phyloP scores from a whole-genome alignment of 2,797 vertebrate species.

The Etheostoma nigrum region DNA sequence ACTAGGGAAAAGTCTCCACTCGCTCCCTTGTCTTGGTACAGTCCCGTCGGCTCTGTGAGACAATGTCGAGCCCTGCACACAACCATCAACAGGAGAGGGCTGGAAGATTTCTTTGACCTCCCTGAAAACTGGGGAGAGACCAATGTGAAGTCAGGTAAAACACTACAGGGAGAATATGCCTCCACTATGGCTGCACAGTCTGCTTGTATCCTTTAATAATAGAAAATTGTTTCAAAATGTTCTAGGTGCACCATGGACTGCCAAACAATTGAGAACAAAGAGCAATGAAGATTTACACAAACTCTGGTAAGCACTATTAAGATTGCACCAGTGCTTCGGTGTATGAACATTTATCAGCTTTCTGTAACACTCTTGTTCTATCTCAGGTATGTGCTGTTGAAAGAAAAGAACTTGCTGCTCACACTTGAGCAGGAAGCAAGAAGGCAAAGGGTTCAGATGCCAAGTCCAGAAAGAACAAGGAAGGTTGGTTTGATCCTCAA shows the following conservation, averaged over 20 bases:
- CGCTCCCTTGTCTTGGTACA: background rate
- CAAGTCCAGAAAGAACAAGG: constrained; percentile 92
- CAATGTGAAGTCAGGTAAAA: constrained; percentile 92
- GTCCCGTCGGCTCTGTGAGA: constrained; percentile 29
- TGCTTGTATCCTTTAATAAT: constrained; percentile 5
- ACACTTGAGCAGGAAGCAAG: constrained; percentile 93
- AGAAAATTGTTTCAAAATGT: constrained; percentile 23
- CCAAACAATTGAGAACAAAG: constrained; percentile 91
- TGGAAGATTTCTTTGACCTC: constrained; percentile 95
- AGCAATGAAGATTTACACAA: constrained; percentile 97
- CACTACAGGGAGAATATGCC: accelerated
- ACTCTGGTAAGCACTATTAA: constrained; percentile 89
- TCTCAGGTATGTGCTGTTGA: constrained; percentile 95
- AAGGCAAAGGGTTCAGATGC: constrained; percentile 89
- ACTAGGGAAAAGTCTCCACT: constrained; percentile 48
- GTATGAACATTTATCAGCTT: background rate
- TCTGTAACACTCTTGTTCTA: constrained; percentile 7
- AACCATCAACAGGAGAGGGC: constrained; percentile 83
- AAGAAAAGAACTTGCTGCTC: constrained; percentile 96
- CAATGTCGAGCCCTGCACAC: constrained; percentile 86
- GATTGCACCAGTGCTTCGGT: background rate
- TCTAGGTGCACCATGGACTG: constrained; percentile 92
- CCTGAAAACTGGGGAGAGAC: constrained; percentile 93
- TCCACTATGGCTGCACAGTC: background rate
- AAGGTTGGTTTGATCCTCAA: constrained; percentile 86